These are phyloP conservation scores for Melanitta fusca DNA, from an alignment of 2,797 vertebrate genomes.

Conservation along the genomic window DNA sequence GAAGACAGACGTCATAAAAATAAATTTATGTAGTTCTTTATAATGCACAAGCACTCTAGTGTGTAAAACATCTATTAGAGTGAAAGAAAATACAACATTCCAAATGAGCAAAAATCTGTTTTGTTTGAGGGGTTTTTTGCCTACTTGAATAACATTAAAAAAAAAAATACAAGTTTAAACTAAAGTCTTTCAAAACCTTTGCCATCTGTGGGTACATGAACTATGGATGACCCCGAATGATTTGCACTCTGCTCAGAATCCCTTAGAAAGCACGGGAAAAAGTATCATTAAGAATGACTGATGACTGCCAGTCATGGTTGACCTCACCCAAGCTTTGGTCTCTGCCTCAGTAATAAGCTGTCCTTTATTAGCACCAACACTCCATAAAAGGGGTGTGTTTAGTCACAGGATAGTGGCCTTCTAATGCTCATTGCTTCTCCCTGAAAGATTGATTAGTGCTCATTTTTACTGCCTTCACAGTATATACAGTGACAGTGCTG, in stretches of 20 bases:
- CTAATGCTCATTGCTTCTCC: slow-evolving; percentile 86
- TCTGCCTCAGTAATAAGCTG: slow-evolving; percentile 90
- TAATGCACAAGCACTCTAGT: slow-evolving; percentile 80
- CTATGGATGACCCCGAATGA: slow-evolving; percentile 91
- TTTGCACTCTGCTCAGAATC: slow-evolving; percentile 90
- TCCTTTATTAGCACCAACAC: slow-evolving; percentile 90
- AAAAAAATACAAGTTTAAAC: slow-evolving; percentile 82
- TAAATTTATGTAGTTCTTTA: slow-evolving; percentile 86
- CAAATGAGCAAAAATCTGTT: slow-evolving; percentile 65
- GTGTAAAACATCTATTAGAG: slow-evolving; percentile 81
- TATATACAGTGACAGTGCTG: slow-evolving; percentile 81
- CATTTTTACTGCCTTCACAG: slow-evolving; percentile 86
- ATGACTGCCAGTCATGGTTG: slow-evolving; percentile 99
- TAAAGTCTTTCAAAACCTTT: slow-evolving; percentile 87
- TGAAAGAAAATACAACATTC: slow-evolving; percentile 79
- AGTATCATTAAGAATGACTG: slow-evolving; percentile 99
- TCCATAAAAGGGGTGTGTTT: slow-evolving; percentile 91
- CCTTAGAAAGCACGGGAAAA: slow-evolving; percentile 88
- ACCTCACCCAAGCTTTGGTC: slow-evolving; percentile 92
- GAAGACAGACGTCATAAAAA: slow-evolving; percentile 87
- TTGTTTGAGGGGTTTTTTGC: slow-evolving; percentile 76
- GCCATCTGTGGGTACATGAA: slow-evolving; percentile 95
- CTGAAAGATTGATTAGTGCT: slow-evolving; percentile 85
- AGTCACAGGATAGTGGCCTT: slow-evolving; percentile 88
- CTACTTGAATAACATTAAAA: slow-evolving; percentile 64